Base-by-base conservation (phyloP, 2,113 vertebrate species). In the Sciurus niger region DNA sequence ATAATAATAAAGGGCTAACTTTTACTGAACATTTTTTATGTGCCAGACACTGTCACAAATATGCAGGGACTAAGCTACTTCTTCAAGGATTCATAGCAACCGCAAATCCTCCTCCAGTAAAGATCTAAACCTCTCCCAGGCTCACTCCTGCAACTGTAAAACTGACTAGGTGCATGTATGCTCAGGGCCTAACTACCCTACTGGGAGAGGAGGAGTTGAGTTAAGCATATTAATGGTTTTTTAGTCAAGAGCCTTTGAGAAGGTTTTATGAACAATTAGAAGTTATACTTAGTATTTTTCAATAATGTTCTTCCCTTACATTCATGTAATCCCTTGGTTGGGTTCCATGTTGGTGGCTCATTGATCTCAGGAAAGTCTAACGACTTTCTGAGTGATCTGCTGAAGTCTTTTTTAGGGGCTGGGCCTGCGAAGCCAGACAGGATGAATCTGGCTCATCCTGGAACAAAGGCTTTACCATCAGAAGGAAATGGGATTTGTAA, bases 251-350 rank as follows among this genome's bases (percentile, higher is more conserved):
- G 40, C 2, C 18, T 12, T 89, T 46, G 11, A 32, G 9, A 76
- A 43, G 30, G 40, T 46, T 92, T 73, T 77, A 51, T 55, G 92
- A 80, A 32, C 32, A 77, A 48, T 84, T 68, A 77, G 34, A n/a
- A 16, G 10, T 85, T 94, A 63, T 24, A 83, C 63, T 8, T 55
- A 84, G 16, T 63, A 32, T 90, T 88, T 95, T 16, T 95, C 76
- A 78, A 58, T 78, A 89, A 34, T 48, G n/a, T 68, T 84, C 28
- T 55, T 79, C 51, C 8, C 16, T 79, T 68, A n/a, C 37, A 67
- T 18, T 83, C 79, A 28, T 51, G 37, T n/a, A 20, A 86, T 14
- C 28, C 37, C 13, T 84, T 70, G 40, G 32, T 48, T n/a, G 77
- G 40, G n/a, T 82, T 10, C 34, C 18, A 28, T 78, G 6, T 13